These are phyloP conservation scores for Semaprochilodus insignis DNA, from an alignment of 2,797 vertebrate species.

Conservation along the genomic window DNA sequence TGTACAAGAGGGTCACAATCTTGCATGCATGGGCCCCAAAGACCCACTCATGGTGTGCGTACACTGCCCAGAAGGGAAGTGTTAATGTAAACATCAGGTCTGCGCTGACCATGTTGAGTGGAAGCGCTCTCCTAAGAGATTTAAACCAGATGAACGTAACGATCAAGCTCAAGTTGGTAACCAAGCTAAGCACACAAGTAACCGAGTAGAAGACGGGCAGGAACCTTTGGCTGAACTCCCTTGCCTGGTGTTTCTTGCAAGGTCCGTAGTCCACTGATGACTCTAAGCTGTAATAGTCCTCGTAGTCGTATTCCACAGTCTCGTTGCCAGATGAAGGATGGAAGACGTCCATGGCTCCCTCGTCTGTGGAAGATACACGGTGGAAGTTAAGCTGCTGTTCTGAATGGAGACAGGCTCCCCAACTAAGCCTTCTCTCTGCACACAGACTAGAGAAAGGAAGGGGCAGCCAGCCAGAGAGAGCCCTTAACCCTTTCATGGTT, in stretches of 20 bases:
- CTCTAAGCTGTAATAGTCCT: constrained; percentile 63
- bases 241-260: constrained; percentile 74
- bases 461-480: no score
- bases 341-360: constrained; percentile 29
- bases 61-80: constrained; percentile 77
- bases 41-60: constrained; percentile 67
- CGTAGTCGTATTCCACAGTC: constrained; percentile 39
- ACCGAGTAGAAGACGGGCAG: constrained; percentile 71
- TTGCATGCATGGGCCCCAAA: constrained; percentile 74
- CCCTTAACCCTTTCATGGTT: no score
- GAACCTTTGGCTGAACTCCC: constrained; percentile 70
- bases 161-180: constrained; percentile 69
- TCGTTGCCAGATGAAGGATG: neutral
- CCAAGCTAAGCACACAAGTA: constrained; percentile 69
- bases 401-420: no score
- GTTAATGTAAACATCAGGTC: constrained; percentile 76
- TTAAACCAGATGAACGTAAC: constrained; percentile 60
- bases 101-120: constrained; percentile 76
- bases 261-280: constrained; percentile 48
- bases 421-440: no score
- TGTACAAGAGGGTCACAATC: constrained; percentile 69
- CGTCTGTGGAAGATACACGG: neutral
- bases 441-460: no score
- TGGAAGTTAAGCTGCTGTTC: neutral
- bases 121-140: constrained; percentile 65